phyloP scores from a whole-genome alignment of 2,797 vertebrate genomes.

The Eulemur rubriventer region DNA sequence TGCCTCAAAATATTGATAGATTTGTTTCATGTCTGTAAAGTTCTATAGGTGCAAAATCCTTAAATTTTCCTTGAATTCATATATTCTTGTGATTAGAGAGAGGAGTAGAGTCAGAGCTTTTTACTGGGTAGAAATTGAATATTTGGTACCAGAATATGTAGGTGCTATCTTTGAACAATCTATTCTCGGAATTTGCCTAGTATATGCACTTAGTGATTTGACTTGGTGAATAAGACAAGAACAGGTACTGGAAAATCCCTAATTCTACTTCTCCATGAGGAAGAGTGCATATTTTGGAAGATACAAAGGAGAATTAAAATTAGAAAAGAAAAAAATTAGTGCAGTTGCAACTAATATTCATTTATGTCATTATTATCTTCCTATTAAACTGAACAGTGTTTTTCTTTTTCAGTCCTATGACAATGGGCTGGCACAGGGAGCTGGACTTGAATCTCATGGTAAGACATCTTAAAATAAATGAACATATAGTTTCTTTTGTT shows the following conservation, averaged over 20 bases:
- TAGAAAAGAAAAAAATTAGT: background rate
- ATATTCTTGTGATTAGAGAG: background rate
- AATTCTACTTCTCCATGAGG: background rate
- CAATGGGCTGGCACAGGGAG: constrained; percentile 96
- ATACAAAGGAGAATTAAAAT: background rate
- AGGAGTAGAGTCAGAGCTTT: background rate
- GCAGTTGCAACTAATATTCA: background rate
- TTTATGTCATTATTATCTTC: constrained; percentile 11
- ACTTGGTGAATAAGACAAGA: background rate
- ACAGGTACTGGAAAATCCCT: constrained; percentile 26
- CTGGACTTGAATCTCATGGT: constrained; percentile 98
- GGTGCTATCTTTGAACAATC: background rate
- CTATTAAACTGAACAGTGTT: constrained; percentile 54
- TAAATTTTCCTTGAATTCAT: background rate
- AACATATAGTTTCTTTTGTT: background rate
- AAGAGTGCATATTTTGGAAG: constrained; percentile 36
- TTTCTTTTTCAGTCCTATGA: constrained; percentile 93
- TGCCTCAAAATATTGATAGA: background rate
- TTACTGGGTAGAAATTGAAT: background rate
- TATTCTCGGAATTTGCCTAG: background rate
- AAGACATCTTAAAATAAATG: constrained; percentile 82
- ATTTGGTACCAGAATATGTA: background rate
- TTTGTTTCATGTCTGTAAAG: constrained; percentile 22
- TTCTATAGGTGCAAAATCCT: background rate
- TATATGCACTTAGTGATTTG: background rate